Evolutionary conservation across 1,140 invertebrate species (phyloP).

Genomic region (Panagrolaimus sp.): DNA sequence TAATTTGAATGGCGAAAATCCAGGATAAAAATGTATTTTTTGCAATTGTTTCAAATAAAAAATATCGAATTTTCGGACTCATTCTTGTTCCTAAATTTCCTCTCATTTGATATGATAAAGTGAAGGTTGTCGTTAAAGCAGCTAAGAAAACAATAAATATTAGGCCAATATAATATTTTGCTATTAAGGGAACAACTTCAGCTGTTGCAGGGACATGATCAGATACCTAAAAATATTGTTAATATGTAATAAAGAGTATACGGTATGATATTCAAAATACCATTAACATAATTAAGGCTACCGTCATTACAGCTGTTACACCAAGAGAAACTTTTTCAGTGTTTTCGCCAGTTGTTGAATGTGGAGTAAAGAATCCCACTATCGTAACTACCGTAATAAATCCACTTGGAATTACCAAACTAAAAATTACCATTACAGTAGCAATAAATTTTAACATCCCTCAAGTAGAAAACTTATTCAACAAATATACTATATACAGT

Average conservation of each 20-base stretch:
- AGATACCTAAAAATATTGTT: constrained; percentile 27
- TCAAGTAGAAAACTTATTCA: too few species aligned
- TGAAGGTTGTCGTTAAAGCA: constrained; percentile 53
- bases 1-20: constrained; percentile 47
- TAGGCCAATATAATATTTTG: constrained; percentile 51
- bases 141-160: constrained; percentile 54
- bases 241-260: too few species aligned
- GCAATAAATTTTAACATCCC: too few species aligned
- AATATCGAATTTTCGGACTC: constrained; percentile 36
- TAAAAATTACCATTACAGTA: too few species aligned
- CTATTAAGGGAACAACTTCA: constrained; percentile 52
- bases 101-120: constrained; percentile 51
- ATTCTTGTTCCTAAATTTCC: constrained; percentile 47
- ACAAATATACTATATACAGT: too few species aligned
- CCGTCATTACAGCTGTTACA: constrained; percentile 49
- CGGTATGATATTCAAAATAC: too few species aligned
- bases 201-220: constrained; percentile 52
- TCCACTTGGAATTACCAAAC: constrained; percentile 45
- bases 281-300: constrained; percentile 45
- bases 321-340: constrained; percentile 51
- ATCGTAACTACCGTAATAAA: constrained; percentile 51
- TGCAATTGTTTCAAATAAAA: constrained; percentile 49
- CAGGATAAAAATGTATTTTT: constrained; percentile 42
- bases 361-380: constrained; percentile 50
- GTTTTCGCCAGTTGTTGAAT: constrained; percentile 50